Evolutionary conservation across 2,113 vertebrate genomes (phyloP).

Genomic region (Tenrec ecaudatus): DNA sequence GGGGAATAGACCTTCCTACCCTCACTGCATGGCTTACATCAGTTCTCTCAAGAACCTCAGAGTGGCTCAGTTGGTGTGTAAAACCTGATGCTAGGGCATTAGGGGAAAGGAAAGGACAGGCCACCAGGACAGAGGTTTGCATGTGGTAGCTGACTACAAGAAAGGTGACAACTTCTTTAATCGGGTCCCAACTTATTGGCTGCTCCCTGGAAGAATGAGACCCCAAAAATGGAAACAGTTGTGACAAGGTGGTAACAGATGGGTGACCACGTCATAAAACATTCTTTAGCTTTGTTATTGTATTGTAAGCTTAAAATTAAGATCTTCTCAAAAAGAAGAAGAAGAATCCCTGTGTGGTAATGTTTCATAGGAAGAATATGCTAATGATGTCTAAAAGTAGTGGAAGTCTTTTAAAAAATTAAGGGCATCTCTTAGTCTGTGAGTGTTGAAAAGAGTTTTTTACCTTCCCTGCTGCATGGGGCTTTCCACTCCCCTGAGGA

Average conservation of each 20-base stretch:
- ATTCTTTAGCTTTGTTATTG: background rate
- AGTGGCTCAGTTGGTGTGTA: background rate
- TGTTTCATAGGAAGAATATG: no score
- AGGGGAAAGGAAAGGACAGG: background rate
- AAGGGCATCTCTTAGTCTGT: no score
- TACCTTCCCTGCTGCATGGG: no score
- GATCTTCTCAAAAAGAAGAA: background rate
- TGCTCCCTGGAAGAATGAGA: background rate
- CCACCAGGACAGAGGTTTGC: background rate
- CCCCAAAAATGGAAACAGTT: background rate
- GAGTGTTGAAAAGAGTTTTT: no score
- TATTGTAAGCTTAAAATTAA: constrained; percentile 9
- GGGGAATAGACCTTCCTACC: background rate
- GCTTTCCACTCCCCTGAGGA: no score
- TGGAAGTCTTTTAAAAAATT: no score
- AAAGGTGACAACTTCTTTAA: background rate
- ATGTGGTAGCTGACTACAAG: background rate
- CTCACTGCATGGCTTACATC: background rate
- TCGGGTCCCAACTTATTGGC: background rate
- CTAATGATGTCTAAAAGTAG: no score
- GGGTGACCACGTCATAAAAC: background rate
- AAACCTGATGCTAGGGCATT: constrained; percentile 11
- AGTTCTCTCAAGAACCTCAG: constrained; percentile 9
- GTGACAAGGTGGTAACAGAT: background rate
- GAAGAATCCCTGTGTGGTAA: background rate